Base-by-base conservation (phyloP, 2,113 vertebrate genomes). In the Pelmatolapia mariae region DNA sequence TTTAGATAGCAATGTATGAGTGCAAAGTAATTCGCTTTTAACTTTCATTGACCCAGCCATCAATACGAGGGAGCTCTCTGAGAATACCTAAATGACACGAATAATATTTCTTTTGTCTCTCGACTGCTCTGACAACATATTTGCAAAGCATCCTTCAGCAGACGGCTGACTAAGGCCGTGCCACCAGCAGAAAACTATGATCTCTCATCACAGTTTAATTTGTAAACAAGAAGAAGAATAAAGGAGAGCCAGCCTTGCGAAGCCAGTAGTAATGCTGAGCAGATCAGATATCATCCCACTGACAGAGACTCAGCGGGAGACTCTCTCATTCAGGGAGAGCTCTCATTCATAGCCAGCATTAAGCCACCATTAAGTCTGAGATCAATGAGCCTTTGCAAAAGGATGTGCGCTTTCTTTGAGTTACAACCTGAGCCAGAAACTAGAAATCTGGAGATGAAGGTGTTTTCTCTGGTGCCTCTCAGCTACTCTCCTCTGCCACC, bases 341-440 rank as follows among this genome's bases (percentile, higher is more conserved):
- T 88, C 56, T 68, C 68, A 82, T 85, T 89, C 87, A 53, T 85
- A 84, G 73, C 45, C 73, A 78, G 38, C 31, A 38, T 76, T 16
- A 82, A 61, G 16, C 79, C 52, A 31, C 7, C 13, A n/a, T 85
- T 43, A 88, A 85, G 56, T 26, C 59, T 36, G 8, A 45, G 43
- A 91, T 88, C 92, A 93, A 88, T 86, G 61, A 81, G 53, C 26
- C 76, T 83, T 50, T 80, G 26, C 81, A 68, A 73, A 50, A 18
- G 56, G 59, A 91, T 63, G 10, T 66, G 18, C 18, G n/a, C 52
- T 88, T 81, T 80, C 33, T 73, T 85, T 68, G 50, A 82, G 53
- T 73, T 61, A 76, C 19, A 86, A 56, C 79, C 61, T 71, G 19
- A 91, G 40, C 33, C 57, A 53, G 29, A 86, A 90, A 79, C 59